Conservation (phyloP, 2,113 vertebrate species). For the Clupea harengus region DNA sequence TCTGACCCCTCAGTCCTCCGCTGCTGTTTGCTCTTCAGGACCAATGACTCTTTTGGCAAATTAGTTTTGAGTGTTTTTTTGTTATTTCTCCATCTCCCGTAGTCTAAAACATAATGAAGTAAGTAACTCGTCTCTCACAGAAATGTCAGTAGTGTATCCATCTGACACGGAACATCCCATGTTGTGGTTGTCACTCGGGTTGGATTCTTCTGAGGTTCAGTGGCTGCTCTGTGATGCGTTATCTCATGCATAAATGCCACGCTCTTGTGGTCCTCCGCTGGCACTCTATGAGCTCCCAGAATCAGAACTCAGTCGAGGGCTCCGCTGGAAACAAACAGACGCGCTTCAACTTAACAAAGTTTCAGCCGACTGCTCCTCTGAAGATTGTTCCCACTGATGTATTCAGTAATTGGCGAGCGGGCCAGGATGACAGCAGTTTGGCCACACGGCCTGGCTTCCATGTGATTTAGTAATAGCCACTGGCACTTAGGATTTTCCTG, state of each 20-base stretch:
- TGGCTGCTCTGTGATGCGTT: slow-evolving; percentile 74
- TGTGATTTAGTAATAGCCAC: slow-evolving; percentile 13
- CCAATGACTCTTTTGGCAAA: neutral
- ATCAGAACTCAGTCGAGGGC: neutral
- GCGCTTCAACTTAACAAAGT: neutral
- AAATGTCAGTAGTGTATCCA: neutral
- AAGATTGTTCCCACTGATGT: neutral
- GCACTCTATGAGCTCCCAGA: slow-evolving; percentile 29
- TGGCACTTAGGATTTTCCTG: neutral
- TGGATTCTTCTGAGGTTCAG: slow-evolving; percentile 14
- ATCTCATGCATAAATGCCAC: slow-evolving; percentile 76
- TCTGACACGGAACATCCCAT: neutral
- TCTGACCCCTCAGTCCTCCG: neutral
- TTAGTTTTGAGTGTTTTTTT: neutral
- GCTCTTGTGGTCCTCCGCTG: slow-evolving; percentile 74
- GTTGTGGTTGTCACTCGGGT: neutral
- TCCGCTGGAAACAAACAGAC: slow-evolving; percentile 6
- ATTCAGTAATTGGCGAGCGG: neutral
- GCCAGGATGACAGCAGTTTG: neutral
- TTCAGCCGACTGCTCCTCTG: neutral
- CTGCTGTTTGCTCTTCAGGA: neutral
- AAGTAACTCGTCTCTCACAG: neutral
- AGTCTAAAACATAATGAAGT: neutral
- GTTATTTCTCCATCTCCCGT: neutral
- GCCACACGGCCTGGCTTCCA: neutral